Percentiles rank a stretch among this genome's conserved stretches.
These are phyloP conservation scores for Erebia aethiops DNA, from an alignment of 2,888 invertebrate genomes.

Conservation along the genomic window DNA sequence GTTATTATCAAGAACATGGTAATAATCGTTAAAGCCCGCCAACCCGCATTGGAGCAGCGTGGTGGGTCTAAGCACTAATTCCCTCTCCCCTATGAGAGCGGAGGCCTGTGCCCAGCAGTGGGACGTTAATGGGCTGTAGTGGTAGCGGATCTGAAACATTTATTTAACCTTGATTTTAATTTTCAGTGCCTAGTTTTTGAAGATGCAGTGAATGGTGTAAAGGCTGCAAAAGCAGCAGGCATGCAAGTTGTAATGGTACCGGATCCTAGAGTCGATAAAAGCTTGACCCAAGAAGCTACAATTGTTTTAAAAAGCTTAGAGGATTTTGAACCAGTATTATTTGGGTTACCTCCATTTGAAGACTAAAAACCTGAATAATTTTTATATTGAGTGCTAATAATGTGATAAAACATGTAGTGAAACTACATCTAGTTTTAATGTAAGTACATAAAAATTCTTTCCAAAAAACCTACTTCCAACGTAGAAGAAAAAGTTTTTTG, in stretches of 20 bases:
- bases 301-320: conserved; percentile 87
- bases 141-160: too few species aligned
- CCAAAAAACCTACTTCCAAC: too few species aligned
- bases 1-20: too few species aligned
- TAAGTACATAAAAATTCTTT: too few species aligned
- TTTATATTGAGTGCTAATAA: neutral
- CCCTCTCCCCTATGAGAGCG: too few species aligned
- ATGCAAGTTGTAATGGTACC: conserved; percentile 95
- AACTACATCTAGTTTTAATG: neutral
- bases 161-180: neutral
- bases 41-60: too few species aligned
- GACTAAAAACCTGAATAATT: conserved; percentile 28
- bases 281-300: conserved; percentile 81
- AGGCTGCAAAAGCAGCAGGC: conserved; percentile 88
- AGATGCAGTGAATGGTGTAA: conserved; percentile 95
- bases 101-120: too few species aligned
- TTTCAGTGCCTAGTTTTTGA: conserved; percentile 92
- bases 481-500: too few species aligned
- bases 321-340: conserved; percentile 91
- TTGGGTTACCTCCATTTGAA: conserved; percentile 89
- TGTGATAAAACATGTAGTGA: neutral
- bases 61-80: too few species aligned
- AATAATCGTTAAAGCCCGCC: too few species aligned
- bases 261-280: conserved; percentile 73
- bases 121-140: too few species aligned